A percentile compares a stretch with the other conserved stretches of the same genome.
Conservation (phyloP, 2,113 vertebrate species). For the Tautogolabrus adspersus region DNA sequence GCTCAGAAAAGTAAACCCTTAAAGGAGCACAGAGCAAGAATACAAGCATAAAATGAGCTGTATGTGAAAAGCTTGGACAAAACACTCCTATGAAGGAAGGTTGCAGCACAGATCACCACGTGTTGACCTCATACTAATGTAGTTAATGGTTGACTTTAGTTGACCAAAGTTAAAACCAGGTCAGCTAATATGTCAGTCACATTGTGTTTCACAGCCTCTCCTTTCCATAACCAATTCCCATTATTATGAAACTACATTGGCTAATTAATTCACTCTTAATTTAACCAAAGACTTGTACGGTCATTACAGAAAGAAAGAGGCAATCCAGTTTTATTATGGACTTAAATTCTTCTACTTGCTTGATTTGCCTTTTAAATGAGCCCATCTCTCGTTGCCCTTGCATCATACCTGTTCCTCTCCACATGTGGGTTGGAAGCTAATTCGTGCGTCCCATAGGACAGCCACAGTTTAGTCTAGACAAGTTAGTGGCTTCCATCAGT, state of each 20-base stretch:
- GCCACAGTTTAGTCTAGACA: slow-evolving; percentile 76
- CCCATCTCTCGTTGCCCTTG: slow-evolving; percentile 68
- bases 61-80: neutral
- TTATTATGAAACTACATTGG: neutral
- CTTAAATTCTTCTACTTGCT: slow-evolving; percentile 54
- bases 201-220: neutral
- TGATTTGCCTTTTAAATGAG: slow-evolving; percentile 52
- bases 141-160: slow-evolving; percentile 75
- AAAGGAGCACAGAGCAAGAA: neutral
- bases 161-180: slow-evolving; percentile 62
- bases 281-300: neutral
- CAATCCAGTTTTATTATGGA: neutral
- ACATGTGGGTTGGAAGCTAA: slow-evolving; percentile 71
- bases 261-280: neutral
- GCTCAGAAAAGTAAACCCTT: too few species aligned
- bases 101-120: neutral
- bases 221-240: neutral
- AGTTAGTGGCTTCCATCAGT: slow-evolving; percentile 68
- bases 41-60: neutral
- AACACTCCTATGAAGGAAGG: neutral
- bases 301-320: neutral
- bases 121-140: slow-evolving; percentile 39
- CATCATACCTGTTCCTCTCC: slow-evolving; percentile 74
- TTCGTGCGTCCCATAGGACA: slow-evolving; percentile 64
- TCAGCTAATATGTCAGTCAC: slow-evolving; percentile 36